A percentile compares a stretch with the other conserved stretches of the same genome.
These are phyloP conservation scores for Oceanites oceanicus DNA, from an alignment of 2,113 vertebrate genomes.

Conservation along the genomic window DNA sequence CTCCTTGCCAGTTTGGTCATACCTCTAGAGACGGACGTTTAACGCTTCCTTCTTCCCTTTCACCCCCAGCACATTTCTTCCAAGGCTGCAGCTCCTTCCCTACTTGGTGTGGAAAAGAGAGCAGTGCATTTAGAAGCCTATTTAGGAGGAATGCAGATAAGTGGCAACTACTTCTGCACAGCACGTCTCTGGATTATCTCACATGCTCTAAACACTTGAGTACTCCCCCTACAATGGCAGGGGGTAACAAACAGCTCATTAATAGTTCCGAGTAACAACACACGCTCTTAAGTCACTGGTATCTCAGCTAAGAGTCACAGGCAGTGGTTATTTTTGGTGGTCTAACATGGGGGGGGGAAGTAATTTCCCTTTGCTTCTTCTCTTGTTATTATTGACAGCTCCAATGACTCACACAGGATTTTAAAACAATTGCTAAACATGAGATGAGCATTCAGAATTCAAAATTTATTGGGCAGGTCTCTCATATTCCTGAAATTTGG, in stretches of 20 bases:
- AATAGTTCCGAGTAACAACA: slow-evolving; percentile 34
- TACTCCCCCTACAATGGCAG: not conserved
- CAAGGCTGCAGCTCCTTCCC: slow-evolving; percentile 35
- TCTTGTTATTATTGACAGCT: not conserved
- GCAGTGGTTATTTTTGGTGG: slow-evolving; percentile 1
- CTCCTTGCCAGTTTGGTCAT: not conserved
- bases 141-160: slow-evolving; percentile 65
- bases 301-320: not conserved
- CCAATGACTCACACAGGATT: not conserved
- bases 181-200: slow-evolving; percentile 59
- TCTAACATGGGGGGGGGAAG: not conserved
- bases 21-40: not conserved
- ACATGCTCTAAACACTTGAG: slow-evolving; percentile 5
- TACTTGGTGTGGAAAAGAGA: slow-evolving; percentile 65
- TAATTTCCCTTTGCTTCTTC: slow-evolving; percentile 1
- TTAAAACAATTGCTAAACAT: not conserved
- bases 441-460: not conserved
- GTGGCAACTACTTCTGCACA: slow-evolving; percentile 38
- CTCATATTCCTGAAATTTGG: not conserved
- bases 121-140: not conserved
- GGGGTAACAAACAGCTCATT: slow-evolving; percentile 43
- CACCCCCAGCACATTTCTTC: not conserved
- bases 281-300: not conserved
- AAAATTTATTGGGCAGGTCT: not conserved
- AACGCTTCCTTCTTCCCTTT: not conserved